Base-by-base conservation (phyloP, 1,140 invertebrate species). In the Plutomurus gul region DNA sequence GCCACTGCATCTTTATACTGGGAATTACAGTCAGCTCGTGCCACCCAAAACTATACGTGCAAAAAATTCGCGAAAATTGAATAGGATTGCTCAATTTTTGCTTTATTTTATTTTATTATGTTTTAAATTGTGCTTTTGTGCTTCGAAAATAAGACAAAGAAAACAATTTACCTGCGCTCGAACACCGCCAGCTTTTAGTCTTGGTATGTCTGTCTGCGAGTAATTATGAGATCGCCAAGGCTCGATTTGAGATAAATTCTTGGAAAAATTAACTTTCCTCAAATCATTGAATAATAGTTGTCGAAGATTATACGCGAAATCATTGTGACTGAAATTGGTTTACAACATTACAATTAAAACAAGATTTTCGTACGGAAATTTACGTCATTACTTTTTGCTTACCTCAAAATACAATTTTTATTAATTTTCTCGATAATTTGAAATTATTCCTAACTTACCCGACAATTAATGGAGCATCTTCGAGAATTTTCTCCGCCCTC, bases 171-270 rank as follows among this genome's bases (percentile, higher is more conserved):
- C 91, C 89, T 92, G 91, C 46, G 91, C 92, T n/a, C 92, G 91
- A 51, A 93, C 92, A 89, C 91, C 92, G 70, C 93, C 93, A 79
- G 91, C 88, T 30, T 90, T 89, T 46, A 94, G 86, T 56, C 78
- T 71, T 6, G 75, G 74, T n/a, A 83, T 51, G 47, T 83, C 82
- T 20, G 82, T 83, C 18, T 76, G 77, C 39, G 76, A 75, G n/a
- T 40, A 65, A 37, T 81, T 80, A 25, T 30, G 46, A 27, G 49
- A 33, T 25, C 40, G 47, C 76, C 76, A 83, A 0, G 76, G 73
- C 13, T 75, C 65, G 27, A 39, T 37, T 73, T 80, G 51, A 0
- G 78, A 73, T 10, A 82, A 37, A 43, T 83, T 83, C 40, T 51
- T 20, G 1, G 78, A 78, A 37, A 83, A 82, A 65, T 83, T 82